Evolutionary conservation across 2,888 invertebrate genomes (phyloP).

Genomic region (Brachylomia viminalis): DNA sequence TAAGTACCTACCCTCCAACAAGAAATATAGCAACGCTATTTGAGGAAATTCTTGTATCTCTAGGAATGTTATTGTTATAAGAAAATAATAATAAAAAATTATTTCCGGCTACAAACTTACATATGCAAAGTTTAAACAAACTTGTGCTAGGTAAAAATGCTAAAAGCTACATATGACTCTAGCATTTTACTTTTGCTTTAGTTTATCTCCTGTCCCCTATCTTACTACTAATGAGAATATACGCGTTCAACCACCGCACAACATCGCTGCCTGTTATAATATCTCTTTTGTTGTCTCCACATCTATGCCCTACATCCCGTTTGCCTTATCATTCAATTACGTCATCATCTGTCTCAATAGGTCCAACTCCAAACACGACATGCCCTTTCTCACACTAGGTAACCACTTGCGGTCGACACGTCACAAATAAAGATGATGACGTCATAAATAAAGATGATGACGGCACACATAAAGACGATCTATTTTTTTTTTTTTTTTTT

Average conservation of each 20-base stretch:
- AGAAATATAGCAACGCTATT: neutral
- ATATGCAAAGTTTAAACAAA: too few relatives aligned
- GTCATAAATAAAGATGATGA: neutral
- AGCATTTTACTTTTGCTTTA: too few relatives aligned
- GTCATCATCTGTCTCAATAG: neutral
- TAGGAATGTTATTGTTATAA: too few relatives aligned
- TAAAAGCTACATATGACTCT: too few relatives aligned
- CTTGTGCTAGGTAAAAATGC: too few relatives aligned
- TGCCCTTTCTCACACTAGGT: conserved; percentile 11
- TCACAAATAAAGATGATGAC: neutral
- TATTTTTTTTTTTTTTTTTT: too few relatives aligned
- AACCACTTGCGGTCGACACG: neutral
- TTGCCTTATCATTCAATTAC: neutral
- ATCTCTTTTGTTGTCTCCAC: neutral
- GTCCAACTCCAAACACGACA: neutral
- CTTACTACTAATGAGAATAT: neutral
- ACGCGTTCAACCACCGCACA: neutral
- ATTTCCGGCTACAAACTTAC: too few relatives aligned
- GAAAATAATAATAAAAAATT: too few relatives aligned
- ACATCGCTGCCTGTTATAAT: neutral
- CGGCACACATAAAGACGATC: conserved; percentile 2
- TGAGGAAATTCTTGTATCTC: neutral
- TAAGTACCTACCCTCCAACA: neutral
- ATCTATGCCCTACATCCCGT: neutral
- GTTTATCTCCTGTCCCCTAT: too few relatives aligned